A percentile compares a stretch with the other conserved stretches of the same genome.
Evolutionary conservation across 2,113 vertebrate species (phyloP).

Genomic region (Nothoprocta pentlandii): DNA sequence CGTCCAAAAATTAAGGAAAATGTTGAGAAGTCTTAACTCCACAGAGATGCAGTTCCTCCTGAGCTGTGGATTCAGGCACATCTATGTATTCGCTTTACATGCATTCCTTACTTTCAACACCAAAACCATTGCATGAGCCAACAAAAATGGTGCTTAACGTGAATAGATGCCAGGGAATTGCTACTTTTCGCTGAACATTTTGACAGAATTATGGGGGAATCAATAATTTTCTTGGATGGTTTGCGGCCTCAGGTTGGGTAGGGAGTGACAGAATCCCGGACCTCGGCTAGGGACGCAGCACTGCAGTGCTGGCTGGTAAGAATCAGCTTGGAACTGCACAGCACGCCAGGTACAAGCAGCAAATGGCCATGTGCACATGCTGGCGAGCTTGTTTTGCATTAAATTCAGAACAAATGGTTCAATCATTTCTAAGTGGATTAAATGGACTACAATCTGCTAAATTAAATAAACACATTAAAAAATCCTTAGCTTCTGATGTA

Average conservation of each 20-base stretch:
- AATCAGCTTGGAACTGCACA: not conserved
- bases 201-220: not conserved
- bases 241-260: not conserved
- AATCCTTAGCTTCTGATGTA: not conserved
- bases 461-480: not conserved
- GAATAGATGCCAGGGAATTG: not conserved
- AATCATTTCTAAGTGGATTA: not conserved
- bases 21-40: not conserved
- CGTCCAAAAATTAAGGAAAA: not conserved
- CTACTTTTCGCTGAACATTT: not conserved
- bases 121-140: not conserved
- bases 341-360: not conserved
- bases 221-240: not conserved
- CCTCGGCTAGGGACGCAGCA: not conserved
- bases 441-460: not conserved
- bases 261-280: not conserved
- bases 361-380: not conserved
- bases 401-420: not conserved
- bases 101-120: not conserved
- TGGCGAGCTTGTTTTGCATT: not conserved
- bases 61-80: not conserved
- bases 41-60: not conserved
- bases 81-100: not conserved
- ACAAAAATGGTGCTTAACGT: not conserved
- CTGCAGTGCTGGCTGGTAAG: not conserved